phyloP scores from a whole-genome alignment of 2,797 vertebrate genomes.

The Urosaurus nigricauda region DNA sequence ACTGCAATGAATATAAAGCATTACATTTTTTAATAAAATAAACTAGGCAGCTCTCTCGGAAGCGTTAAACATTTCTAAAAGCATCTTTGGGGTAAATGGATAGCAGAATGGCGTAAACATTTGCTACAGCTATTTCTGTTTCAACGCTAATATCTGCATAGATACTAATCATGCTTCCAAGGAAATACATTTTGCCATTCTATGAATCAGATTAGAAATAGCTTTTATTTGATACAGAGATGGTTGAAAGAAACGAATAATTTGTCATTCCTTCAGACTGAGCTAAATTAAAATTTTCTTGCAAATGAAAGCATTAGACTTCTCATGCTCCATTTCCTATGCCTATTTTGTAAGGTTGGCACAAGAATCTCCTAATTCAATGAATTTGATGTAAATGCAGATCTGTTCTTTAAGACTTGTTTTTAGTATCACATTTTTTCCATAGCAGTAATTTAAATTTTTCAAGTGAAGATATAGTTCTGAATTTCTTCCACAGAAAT shows the following conservation, averaged over 20 bases:
- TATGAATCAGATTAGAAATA: slow-evolving; percentile 8
- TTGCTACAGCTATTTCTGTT: background rate
- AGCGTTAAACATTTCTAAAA: slow-evolving; percentile 9
- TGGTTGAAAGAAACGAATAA: slow-evolving; percentile 30
- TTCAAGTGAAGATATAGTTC: background rate
- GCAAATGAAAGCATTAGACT: slow-evolving; percentile 38
- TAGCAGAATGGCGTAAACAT: slow-evolving; percentile 6
- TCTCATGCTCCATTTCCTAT: slow-evolving; percentile 29
- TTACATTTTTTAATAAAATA: slow-evolving; percentile 19
- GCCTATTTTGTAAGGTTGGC: slow-evolving; percentile 26
- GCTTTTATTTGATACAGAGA: slow-evolving; percentile 30
- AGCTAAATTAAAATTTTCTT: slow-evolving; percentile 33
- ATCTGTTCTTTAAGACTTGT: slow-evolving; percentile 30
- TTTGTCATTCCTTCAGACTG: slow-evolving; percentile 27
- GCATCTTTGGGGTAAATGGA: background rate
- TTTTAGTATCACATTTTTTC: slow-evolving; percentile 18
- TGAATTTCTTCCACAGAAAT: background rate
- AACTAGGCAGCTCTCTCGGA: background rate
- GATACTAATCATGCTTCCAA: background rate
- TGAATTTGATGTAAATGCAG: slow-evolving; percentile 29
- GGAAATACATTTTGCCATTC: slow-evolving; percentile 26
- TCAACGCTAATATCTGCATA: background rate
- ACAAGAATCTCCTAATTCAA: slow-evolving; percentile 12
- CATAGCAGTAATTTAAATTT: background rate
- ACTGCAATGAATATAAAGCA: background rate